These are phyloP conservation scores for Heliothis virescens DNA, from an alignment of 1,140 invertebrate genomes.

Conservation along the genomic window DNA sequence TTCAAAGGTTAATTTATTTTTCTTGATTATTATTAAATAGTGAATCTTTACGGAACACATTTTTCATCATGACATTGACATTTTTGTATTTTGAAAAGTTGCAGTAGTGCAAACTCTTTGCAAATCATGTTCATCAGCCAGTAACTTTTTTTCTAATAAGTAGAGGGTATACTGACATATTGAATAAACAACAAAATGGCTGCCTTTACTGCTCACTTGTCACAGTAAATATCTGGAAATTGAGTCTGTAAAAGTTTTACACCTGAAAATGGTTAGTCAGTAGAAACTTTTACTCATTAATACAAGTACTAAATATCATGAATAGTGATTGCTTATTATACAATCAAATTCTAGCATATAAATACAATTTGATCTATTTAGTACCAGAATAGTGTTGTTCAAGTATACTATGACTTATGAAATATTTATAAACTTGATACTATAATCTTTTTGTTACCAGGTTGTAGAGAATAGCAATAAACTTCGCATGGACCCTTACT, in stretches of 20 bases:
- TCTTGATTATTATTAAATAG: not conserved
- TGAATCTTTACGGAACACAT: not conserved
- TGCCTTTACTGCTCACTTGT: constrained; percentile 30
- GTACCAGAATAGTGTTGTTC: no score
- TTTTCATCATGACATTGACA: not conserved
- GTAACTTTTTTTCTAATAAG: not conserved
- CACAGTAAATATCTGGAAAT: constrained; percentile 9
- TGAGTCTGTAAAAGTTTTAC: not conserved
- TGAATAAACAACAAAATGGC: constrained; percentile 49
- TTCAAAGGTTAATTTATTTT: not conserved
- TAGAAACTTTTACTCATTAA: not conserved
- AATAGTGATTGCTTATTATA: no score
- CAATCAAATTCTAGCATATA: no score
- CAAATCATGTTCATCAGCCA: not conserved
- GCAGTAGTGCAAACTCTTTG: not conserved
- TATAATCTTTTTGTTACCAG: constrained; percentile 46
- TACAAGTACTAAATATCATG: not conserved
- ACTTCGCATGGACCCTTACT: constrained; percentile 90
- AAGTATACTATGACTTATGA: no score
- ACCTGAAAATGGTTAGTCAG: constrained; percentile 24
- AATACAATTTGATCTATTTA: no score
- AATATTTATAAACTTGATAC: not conserved
- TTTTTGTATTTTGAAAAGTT: not conserved
- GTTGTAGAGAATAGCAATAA: constrained; percentile 61
- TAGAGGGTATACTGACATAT: constrained; percentile 21